Conservation (phyloP, 2,888 invertebrate genomes). For the Platycheirus albimanus region DNA sequence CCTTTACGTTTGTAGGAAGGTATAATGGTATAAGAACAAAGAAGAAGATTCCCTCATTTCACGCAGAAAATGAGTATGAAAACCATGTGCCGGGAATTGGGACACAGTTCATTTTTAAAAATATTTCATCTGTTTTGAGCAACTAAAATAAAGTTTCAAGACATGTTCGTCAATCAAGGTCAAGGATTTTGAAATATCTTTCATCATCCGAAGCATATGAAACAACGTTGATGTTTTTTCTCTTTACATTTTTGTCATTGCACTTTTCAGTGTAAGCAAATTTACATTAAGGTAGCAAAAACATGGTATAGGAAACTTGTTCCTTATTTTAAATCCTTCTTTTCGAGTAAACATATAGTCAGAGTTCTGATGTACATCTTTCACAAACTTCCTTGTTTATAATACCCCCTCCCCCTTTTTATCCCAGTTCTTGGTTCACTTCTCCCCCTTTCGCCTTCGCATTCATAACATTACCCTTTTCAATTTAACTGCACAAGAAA, state of each 20-base stretch:
- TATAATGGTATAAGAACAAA: too few relatives aligned
- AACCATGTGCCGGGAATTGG: too few relatives aligned
- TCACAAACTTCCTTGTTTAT: constrained; percentile 6
- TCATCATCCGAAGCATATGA: background rate
- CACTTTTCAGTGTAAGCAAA: constrained; percentile 1
- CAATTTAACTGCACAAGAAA: constrained; percentile 11
- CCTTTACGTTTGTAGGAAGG: too few relatives aligned
- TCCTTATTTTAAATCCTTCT: constrained; percentile 26
- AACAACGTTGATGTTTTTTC: background rate
- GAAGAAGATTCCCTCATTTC: too few relatives aligned
- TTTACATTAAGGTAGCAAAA: background rate
- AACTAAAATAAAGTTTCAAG: too few relatives aligned
- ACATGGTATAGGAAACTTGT: constrained; percentile 19
- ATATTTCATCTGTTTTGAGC: too few relatives aligned
- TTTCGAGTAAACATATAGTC: constrained; percentile 18
- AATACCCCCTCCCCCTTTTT: background rate
- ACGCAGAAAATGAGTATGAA: too few relatives aligned
- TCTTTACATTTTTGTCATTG: background rate
- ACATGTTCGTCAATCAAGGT: too few relatives aligned
- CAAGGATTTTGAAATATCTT: too few relatives aligned
- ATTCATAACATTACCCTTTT: constrained; percentile 32
- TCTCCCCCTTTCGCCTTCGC: background rate
- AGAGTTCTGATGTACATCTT: background rate
- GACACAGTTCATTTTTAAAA: too few relatives aligned
- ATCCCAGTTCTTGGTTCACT: background rate